A percentile compares a stretch with the other conserved stretches of the same genome.
Conservation (phyloP, 2,888 invertebrate species). For the Electrophaes corylata region DNA sequence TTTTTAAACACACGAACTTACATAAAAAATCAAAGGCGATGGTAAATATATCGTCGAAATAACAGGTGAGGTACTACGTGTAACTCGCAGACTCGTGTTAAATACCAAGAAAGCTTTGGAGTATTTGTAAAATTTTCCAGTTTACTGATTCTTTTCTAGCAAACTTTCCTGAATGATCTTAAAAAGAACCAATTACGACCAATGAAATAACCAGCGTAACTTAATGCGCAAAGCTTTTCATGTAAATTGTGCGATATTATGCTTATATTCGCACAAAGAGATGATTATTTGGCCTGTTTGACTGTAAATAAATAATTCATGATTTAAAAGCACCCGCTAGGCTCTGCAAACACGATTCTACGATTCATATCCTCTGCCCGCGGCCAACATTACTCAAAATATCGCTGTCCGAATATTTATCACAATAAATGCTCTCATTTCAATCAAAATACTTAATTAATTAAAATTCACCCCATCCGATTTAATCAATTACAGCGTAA, state of each 20-base stretch:
- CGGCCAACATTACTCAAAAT: conserved; percentile 37
- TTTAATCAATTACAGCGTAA: conserved; percentile 30
- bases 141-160: neutral
- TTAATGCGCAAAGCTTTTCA: conserved; percentile 1
- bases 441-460: conserved; percentile 37
- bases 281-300: conserved; percentile 38
- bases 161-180: neutral
- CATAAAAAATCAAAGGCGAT: too few relatives aligned
- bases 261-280: conserved; percentile 16
- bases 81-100: too few relatives aligned
- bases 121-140: neutral
- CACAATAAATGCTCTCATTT: conserved; percentile 33
- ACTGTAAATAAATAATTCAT: conserved; percentile 46
- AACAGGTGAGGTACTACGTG: too few relatives aligned
- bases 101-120: neutral
- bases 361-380: conserved; percentile 29
- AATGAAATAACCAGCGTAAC: neutral
- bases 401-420: conserved; percentile 29
- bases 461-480: conserved; percentile 30
- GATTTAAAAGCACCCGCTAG: conserved; percentile 40
- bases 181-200: neutral
- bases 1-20: too few relatives aligned
- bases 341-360: conserved; percentile 32
- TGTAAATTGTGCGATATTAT: conserved; percentile 8
- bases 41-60: too few relatives aligned